Percentiles rank a stretch among this genome's conserved stretches.
phyloP scores from a whole-genome alignment of 2,797 vertebrate species.

The Parambassis ranga region DNA sequence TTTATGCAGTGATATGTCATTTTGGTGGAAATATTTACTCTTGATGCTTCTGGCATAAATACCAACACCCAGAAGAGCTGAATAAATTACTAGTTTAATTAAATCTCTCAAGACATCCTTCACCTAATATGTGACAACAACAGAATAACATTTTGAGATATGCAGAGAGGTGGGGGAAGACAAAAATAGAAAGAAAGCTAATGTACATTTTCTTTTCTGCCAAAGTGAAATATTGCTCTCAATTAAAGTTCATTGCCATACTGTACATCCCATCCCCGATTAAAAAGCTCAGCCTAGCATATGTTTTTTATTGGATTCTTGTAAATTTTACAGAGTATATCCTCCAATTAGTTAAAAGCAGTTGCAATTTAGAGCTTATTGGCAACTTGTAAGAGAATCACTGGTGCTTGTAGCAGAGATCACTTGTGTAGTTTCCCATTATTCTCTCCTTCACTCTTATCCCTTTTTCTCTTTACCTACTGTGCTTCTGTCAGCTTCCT shows the following conservation, averaged over 20 bases:
- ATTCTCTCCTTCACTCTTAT: background rate
- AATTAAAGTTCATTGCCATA: slow-evolving; percentile 1
- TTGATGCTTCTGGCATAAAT: background rate
- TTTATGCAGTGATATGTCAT: slow-evolving; percentile 31
- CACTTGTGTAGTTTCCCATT: slow-evolving; percentile 10
- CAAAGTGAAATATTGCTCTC: slow-evolving; percentile 53
- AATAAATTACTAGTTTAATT: background rate
- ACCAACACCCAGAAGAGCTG: background rate
- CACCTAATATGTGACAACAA: background rate
- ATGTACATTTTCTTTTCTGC: no score
- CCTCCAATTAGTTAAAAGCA: slow-evolving; percentile 6
- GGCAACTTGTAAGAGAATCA: slow-evolving; percentile 5
- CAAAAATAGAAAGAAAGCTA: background rate
- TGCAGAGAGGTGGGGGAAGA: background rate
- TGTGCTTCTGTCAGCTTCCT: background rate
- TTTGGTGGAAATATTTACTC: slow-evolving; percentile 43
- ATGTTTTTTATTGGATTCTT: background rate
- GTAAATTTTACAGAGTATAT: background rate
- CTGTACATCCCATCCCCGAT: background rate
- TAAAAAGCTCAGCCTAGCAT: slow-evolving; percentile 3
- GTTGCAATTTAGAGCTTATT: background rate
- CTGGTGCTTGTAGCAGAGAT: slow-evolving; percentile 23
- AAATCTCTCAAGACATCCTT: background rate
- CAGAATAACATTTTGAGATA: background rate
- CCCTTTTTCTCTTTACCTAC: background rate